Evolutionary conservation across 1,140 invertebrate species (phyloP).

Genomic region (Andrena cerasifolii): DNA sequence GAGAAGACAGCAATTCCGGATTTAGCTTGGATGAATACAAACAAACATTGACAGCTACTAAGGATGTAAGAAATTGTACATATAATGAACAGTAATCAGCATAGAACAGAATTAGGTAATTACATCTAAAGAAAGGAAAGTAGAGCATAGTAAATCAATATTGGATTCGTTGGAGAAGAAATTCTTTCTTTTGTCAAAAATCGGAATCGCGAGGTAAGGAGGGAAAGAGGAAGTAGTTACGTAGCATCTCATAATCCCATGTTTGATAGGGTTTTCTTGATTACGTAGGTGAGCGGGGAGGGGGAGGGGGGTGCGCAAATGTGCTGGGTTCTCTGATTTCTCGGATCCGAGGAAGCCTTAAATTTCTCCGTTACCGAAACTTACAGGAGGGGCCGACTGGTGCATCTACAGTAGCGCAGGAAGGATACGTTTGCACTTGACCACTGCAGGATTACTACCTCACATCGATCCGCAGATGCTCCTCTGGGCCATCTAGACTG

Average conservation of each 20-base stretch:
- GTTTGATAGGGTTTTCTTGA: too few relatives aligned
- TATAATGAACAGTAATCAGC: constrained; percentile 58
- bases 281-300: too few relatives aligned
- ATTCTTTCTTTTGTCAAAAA: constrained; percentile 27
- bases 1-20: constrained; percentile 78
- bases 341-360: neutral
- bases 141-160: constrained; percentile 53
- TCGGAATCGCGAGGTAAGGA: constrained; percentile 13
- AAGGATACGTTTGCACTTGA: constrained; percentile 79
- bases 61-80: constrained; percentile 76
- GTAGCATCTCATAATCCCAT: too few relatives aligned
- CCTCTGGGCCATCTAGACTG: constrained; percentile 73
- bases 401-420: constrained; percentile 73
- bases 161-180: constrained; percentile 20
- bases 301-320: too few relatives aligned
- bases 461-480: constrained; percentile 68
- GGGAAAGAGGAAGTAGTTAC: too few relatives aligned
- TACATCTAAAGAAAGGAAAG: constrained; percentile 40
- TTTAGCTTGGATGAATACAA: constrained; percentile 78
- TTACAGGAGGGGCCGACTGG: constrained; percentile 69
- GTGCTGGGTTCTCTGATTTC: neutral
- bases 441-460: constrained; percentile 63
- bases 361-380: neutral
- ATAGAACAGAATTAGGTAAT: constrained; percentile 54
- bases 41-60: constrained; percentile 69